Conservation (phyloP, 2,113 vertebrate species). For the Limanda limanda region DNA sequence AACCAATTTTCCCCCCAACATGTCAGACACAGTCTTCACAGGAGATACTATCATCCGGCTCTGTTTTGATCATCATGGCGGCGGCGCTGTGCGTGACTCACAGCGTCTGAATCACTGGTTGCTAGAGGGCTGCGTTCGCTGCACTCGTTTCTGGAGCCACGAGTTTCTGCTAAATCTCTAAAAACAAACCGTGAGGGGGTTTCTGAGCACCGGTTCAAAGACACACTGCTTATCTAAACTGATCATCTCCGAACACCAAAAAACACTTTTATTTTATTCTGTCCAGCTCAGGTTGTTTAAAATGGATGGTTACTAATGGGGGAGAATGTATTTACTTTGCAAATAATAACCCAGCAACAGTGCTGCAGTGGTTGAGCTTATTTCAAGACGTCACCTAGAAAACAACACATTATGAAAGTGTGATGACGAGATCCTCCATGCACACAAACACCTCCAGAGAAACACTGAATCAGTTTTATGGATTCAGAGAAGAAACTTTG, state of each 20-base stretch:
- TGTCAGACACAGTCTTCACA: background rate
- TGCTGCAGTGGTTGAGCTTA: background rate
- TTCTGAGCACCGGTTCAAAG: background rate
- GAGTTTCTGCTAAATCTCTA: background rate
- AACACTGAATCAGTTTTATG: background rate
- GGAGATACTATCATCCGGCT: background rate
- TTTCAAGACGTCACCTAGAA: background rate
- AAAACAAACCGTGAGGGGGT: background rate
- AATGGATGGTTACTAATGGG: background rate
- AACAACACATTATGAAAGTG: background rate
- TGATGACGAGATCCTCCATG: constrained; percentile 1
- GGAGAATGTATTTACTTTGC: background rate
- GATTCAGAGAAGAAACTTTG: background rate
- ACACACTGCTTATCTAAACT: constrained; percentile 6
- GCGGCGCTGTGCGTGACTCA: no score
- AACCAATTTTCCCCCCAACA: rapidly evolving
- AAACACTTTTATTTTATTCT: no score
- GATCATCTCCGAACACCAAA: constrained; percentile 18
- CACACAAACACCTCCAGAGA: background rate
- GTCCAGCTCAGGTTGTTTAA: background rate
- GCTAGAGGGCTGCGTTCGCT: no score
- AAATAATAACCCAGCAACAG: background rate
- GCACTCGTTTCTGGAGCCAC: background rate
- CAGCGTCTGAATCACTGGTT: no score
- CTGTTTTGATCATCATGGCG: constrained; percentile 11